phyloP scores from a whole-genome alignment of 2,797 vertebrate genomes.

The Lepilemur ruficaudatus region DNA sequence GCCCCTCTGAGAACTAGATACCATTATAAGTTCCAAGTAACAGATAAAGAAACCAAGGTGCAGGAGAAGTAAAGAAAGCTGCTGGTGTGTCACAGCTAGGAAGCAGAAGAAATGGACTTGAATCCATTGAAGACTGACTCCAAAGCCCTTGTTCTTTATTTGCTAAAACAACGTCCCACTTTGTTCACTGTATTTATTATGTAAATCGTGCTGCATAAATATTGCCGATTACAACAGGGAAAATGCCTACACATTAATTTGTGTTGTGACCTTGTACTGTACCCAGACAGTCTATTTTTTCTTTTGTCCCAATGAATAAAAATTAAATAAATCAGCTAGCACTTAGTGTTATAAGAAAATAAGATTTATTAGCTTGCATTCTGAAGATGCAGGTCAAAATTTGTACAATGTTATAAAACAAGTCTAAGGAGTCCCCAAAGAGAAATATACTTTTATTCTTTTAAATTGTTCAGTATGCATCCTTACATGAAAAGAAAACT shows the following conservation, averaged over 20 bases:
- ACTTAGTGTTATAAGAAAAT: conserved; percentile 80
- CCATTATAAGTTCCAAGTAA: not conserved
- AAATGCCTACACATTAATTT: conserved; percentile 19
- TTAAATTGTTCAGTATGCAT: conserved; percentile 66
- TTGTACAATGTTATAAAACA: conserved; percentile 78
- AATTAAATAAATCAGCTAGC: conserved; percentile 79
- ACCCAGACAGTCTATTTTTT: conserved; percentile 74
- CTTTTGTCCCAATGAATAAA: conserved; percentile 79
- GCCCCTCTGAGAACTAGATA: not conserved
- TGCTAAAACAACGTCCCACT: not conserved
- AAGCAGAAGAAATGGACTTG: not conserved
- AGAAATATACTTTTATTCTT: conserved; percentile 78
- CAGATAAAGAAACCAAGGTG: not conserved
- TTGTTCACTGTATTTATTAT: not conserved
- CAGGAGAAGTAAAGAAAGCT: not conserved
- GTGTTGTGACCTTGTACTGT: conserved; percentile 33
- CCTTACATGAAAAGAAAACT: conserved; percentile 73
- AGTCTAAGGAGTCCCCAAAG: conserved; percentile 75
- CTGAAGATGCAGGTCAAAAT: conserved; percentile 76
- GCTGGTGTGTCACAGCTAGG: conserved; percentile 33
- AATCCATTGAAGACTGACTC: not conserved
- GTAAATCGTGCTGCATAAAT: not conserved
- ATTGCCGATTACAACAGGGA: conserved; percentile 1
- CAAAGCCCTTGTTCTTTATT: not conserved
- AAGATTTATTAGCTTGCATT: conserved; percentile 80